Evolutionary conservation across 2,888 invertebrate genomes (phyloP).

Genomic region (Ferdinandea cuprea): DNA sequence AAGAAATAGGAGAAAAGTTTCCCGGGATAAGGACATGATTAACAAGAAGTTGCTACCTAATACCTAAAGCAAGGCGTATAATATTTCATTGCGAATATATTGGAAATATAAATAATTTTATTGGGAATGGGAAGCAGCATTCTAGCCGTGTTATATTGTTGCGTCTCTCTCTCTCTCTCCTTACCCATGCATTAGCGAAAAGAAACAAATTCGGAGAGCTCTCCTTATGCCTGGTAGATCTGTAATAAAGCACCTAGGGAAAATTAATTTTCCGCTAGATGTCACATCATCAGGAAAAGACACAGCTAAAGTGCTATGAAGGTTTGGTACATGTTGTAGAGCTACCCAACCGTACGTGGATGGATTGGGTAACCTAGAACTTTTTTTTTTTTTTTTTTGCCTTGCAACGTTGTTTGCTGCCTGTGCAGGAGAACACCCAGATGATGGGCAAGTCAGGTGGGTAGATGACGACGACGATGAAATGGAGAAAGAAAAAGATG

Average conservation of each 20-base stretch:
- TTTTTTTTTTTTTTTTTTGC: neutral
- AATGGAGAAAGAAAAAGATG: slow-evolving; percentile 1
- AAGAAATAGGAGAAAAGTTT: slow-evolving; percentile 1
- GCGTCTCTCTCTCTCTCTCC: too few species aligned
- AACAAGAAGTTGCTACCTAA: neutral
- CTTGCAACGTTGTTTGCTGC: slow-evolving; percentile 15
- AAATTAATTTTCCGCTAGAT: slow-evolving; percentile 63
- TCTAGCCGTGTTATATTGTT: too few species aligned
- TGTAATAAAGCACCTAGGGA: slow-evolving; percentile 47
- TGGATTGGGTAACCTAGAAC: slow-evolving; percentile 23
- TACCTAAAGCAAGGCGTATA: neutral
- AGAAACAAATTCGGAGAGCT: too few species aligned
- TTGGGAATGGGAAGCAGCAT: too few species aligned
- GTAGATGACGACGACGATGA: neutral
- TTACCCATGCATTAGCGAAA: too few species aligned
- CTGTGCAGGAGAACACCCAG: slow-evolving; percentile 11
- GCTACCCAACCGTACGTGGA: neutral
- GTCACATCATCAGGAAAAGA: slow-evolving; percentile 35
- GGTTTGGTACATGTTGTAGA: neutral
- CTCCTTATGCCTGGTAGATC: neutral
- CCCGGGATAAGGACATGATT: neutral
- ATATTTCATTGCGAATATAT: neutral
- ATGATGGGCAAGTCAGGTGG: too few species aligned
- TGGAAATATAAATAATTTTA: too few species aligned
- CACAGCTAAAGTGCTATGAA: neutral